These are phyloP conservation scores for Podarcis raffonei DNA, from an alignment of 2,113 vertebrate species.

Conservation along the genomic window DNA sequence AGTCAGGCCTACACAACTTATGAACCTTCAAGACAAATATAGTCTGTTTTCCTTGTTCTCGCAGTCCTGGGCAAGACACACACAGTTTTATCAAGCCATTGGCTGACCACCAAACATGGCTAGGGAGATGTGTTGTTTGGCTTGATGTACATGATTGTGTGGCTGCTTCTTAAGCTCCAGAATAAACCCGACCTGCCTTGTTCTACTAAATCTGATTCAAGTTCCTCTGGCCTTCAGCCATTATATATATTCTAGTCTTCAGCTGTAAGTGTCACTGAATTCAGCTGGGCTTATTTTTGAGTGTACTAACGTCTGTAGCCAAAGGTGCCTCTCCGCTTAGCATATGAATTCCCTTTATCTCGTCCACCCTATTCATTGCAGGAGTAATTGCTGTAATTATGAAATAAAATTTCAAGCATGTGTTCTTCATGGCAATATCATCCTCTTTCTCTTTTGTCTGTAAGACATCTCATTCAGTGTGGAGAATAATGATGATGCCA, in stretches of 20 bases:
- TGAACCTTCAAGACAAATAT: neutral
- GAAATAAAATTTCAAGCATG: slow-evolving; percentile 2
- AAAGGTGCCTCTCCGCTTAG: neutral
- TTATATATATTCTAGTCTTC: neutral
- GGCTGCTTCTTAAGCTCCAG: neutral
- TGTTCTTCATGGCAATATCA: slow-evolving; percentile 13
- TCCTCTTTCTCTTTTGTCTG: slow-evolving; percentile 6
- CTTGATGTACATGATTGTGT: neutral
- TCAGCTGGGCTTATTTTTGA: neutral
- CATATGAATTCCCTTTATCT: neutral
- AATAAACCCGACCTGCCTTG: neutral
- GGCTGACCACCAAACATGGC: neutral
- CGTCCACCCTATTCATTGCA: slow-evolving; percentile 23
- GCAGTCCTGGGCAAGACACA: too few species aligned
- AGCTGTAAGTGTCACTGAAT: neutral
- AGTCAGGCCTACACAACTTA: neutral
- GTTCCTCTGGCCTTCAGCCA: neutral
- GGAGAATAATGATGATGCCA: slow-evolving; percentile 20
- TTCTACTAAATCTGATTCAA: neutral
- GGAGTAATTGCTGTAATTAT: slow-evolving; percentile 15
- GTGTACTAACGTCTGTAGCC: neutral
- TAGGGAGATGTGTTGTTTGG: neutral
- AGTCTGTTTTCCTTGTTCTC: neutral
- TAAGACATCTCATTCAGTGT: slow-evolving; percentile 14
- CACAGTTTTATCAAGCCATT: neutral